These are phyloP conservation scores for Drosophila virilis DNA, from an alignment of 1,140 invertebrate genomes.

Conservation along the genomic window DNA sequence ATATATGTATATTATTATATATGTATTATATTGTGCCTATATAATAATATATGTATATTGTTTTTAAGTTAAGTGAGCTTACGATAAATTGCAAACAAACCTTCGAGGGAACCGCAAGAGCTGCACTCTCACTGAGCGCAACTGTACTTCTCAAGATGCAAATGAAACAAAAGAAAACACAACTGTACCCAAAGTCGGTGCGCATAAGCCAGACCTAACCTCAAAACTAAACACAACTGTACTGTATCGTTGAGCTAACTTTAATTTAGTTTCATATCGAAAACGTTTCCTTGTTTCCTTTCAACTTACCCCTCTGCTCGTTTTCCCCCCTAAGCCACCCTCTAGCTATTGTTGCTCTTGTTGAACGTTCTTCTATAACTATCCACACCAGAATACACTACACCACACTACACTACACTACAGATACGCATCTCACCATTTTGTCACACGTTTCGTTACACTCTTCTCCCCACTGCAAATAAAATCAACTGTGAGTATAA, in stretches of 20 bases:
- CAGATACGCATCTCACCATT: constrained; percentile 1
- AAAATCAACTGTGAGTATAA: constrained; percentile 76
- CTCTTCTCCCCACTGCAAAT: constrained; percentile 68
- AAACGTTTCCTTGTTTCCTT: constrained; percentile 66
- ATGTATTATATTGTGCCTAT: constrained; percentile 16
- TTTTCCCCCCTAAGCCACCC: constrained; percentile 25
- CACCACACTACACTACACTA: not conserved
- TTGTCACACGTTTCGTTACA: constrained; percentile 53
- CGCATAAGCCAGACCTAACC: constrained; percentile 27
- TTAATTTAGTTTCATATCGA: constrained; percentile 77
- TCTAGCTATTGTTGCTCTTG: constrained; percentile 34
- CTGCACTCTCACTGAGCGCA: not conserved
- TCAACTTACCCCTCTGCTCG: constrained; percentile 40
- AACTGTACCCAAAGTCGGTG: constrained; percentile 20
- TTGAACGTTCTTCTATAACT: constrained; percentile 41
- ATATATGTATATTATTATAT: constrained; percentile 36
- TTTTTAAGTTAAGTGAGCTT: constrained; percentile 48
- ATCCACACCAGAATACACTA: constrained; percentile 13
- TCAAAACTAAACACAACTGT: constrained; percentile 36
- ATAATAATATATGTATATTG: constrained; percentile 28
- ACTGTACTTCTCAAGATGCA: not conserved
- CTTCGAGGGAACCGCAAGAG: not conserved
- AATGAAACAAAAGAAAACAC: constrained; percentile 10
- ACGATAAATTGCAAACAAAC: constrained; percentile 8
- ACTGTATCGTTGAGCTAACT: constrained; percentile 38